Conservation (phyloP, 2,797 vertebrate genomes). For the Acanthis flammea region DNA sequence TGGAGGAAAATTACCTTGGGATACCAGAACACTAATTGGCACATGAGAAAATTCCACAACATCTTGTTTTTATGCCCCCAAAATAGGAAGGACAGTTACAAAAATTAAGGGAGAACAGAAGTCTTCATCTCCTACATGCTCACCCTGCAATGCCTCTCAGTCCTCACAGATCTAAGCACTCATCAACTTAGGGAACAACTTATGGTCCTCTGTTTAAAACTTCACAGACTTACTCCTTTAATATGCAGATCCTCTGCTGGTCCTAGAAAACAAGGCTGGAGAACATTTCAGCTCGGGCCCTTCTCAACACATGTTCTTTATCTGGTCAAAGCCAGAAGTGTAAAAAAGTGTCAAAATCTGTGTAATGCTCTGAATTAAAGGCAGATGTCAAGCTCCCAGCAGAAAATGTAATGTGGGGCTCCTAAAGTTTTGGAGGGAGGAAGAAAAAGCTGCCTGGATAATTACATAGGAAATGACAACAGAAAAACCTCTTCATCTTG, state of each 20-base stretch:
- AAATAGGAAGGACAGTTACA: neutral
- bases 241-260: neutral
- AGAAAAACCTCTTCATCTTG: neutral
- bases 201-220: neutral
- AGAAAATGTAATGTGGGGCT: neutral
- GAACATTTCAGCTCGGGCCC: neutral
- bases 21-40: fast-evolving
- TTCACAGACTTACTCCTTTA: neutral
- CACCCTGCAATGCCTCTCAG: neutral
- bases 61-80: neutral
- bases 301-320: neutral
- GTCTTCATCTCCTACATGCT: neutral
- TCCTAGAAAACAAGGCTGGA: neutral
- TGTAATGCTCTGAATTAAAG: neutral
- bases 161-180: neutral
- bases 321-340: neutral
- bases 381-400: neutral
- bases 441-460: neutral
- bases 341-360: neutral
- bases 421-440: neutral
- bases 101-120: neutral
- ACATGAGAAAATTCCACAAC: neutral
- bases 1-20: neutral
- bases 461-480: neutral
- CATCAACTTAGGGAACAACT: neutral